A percentile compares a stretch with the other conserved stretches of the same genome.
These are phyloP conservation scores for Drosophila triauraria DNA, from an alignment of 1,140 invertebrate genomes.

Conservation along the genomic window DNA sequence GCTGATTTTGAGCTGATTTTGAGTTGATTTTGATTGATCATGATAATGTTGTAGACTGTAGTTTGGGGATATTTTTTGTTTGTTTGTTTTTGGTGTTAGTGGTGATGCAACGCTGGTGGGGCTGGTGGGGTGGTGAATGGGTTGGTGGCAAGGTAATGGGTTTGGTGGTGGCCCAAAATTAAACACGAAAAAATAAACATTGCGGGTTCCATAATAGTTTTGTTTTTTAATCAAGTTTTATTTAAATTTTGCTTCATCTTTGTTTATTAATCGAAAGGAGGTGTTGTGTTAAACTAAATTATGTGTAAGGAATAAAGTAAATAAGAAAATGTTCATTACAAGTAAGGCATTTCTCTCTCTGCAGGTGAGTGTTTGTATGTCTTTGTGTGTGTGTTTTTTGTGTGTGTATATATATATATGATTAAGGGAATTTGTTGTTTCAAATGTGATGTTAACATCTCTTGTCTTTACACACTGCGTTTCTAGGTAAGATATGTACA, in stretches of 20 bases:
- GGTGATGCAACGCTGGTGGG: conserved; percentile 37
- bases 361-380: conserved; percentile 45
- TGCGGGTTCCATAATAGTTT: conserved; percentile 30
- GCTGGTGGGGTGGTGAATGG: conserved; percentile 29
- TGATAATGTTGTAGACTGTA: conserved; percentile 77
- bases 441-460: conserved; percentile 64
- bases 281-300: conserved; percentile 53
- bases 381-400: conserved; percentile 37
- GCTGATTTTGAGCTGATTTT: conserved; percentile 44
- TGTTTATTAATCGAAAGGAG: conserved; percentile 60
- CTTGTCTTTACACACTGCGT: conserved; percentile 59
- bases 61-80: conserved; percentile 25
- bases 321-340: conserved; percentile 62
- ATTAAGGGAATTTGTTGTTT: conserved; percentile 21
- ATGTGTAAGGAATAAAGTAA: conserved; percentile 63
- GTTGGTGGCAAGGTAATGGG: conserved; percentile 11
- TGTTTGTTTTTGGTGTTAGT: conserved; percentile 40
- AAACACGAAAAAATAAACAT: conserved; percentile 53
- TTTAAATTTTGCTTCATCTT: conserved; percentile 59
- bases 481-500: conserved; percentile 61
- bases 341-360: conserved; percentile 59
- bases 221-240: conserved; percentile 48
- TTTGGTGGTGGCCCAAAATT: conserved; percentile 46
- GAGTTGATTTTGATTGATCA: conserved; percentile 70
- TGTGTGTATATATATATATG: conserved; percentile 39